A percentile compares a stretch with the other conserved stretches of the same genome.
Evolutionary conservation across 2,888 invertebrate genomes (phyloP).

Genomic region (Exocentrus adspersus): DNA sequence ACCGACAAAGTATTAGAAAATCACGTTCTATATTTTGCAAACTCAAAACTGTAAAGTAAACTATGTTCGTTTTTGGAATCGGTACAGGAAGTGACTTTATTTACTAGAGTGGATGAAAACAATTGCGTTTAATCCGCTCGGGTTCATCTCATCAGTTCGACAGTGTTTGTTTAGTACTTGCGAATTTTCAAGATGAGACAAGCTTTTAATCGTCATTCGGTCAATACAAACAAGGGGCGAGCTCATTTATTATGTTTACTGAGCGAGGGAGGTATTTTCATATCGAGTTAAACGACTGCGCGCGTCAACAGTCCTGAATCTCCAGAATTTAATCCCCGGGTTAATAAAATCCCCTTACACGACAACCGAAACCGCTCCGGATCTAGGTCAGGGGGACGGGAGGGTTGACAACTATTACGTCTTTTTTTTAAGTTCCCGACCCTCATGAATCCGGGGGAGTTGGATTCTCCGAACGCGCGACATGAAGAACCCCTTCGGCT

Average conservation of each 20-base stretch:
- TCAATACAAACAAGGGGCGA: conserved; percentile 3
- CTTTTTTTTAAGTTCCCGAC: conserved; percentile 23
- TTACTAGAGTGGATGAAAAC: no score
- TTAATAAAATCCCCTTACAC: neutral
- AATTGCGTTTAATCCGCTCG: no score
- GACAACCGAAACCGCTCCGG: conserved; percentile 12
- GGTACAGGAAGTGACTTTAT: no score
- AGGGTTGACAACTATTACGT: conserved; percentile 10
- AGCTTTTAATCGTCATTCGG: neutral
- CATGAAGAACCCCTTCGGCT: conserved; percentile 16
- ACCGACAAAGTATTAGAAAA: neutral
- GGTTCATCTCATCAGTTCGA: no score
- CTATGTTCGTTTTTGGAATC: no score
- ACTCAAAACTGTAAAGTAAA: no score
- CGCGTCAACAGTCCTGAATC: conserved; percentile 5
- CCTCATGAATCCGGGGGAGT: conserved; percentile 21
- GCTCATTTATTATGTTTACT: conserved; percentile 5
- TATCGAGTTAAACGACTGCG: conserved; percentile 4
- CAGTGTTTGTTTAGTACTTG: no score
- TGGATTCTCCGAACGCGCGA: conserved; percentile 11
- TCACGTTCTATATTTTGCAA: neutral
- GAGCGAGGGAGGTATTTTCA: neutral
- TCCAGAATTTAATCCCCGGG: conserved; percentile 15
- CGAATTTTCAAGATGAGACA: neutral
- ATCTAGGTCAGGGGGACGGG: conserved; percentile 7